phyloP scores from a whole-genome alignment of 2,888 invertebrate species.

The Byasa hedistus region DNA sequence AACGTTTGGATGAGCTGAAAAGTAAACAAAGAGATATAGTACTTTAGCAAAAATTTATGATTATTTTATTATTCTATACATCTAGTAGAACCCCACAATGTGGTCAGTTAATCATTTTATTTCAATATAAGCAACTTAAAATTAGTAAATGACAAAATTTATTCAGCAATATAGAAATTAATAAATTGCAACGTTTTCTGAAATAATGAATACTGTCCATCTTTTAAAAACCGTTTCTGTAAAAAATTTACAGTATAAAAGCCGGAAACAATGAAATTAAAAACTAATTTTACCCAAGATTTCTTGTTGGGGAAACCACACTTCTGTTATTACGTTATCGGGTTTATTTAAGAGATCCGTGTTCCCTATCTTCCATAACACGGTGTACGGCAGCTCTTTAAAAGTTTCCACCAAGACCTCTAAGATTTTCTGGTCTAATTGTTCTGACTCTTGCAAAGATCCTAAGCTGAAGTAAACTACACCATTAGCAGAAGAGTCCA shows the following conservation, averaged over 20 bases:
- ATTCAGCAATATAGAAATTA: no score
- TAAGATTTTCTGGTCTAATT: constrained; percentile 57
- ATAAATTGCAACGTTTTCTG: no score
- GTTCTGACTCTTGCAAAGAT: constrained; percentile 67
- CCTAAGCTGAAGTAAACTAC: constrained; percentile 76
- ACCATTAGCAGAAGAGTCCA: constrained; percentile 69
- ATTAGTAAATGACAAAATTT: no score
- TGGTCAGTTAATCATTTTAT: no score
- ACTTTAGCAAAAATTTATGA: neutral
- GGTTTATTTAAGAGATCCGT: constrained; percentile 61
- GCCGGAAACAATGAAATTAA: neutral
- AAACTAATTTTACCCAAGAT: constrained; percentile 62
- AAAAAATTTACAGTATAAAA: neutral
- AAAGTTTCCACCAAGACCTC: constrained; percentile 69
- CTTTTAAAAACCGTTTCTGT: neutral
- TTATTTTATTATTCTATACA: neutral
- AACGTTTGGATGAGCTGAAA: constrained; percentile 67
- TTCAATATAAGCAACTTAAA: no score
- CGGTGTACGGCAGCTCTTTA: constrained; percentile 66
- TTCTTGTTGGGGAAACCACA: constrained; percentile 80
- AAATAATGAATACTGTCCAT: no score
- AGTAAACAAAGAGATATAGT: neutral
- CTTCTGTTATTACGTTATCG: constrained; percentile 63
- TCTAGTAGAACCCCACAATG: neutral
- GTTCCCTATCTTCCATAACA: constrained; percentile 78